phyloP scores from a whole-genome alignment of 2,797 vertebrate genomes.

The Podarcis lilfordi region DNA sequence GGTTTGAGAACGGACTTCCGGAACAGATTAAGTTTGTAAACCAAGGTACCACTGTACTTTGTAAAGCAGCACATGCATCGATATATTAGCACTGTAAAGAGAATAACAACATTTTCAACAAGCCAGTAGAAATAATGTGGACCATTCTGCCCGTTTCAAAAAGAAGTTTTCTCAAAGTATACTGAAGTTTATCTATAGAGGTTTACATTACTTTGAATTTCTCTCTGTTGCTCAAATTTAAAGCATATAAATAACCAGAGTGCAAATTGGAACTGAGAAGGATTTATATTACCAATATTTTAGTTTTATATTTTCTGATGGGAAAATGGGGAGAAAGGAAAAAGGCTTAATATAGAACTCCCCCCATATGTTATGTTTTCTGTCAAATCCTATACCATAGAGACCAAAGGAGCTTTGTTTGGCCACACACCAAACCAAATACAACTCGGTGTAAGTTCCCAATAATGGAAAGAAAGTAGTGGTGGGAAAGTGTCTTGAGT shows the following conservation, averaged over 20 bases:
- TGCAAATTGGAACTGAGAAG: slow-evolving; percentile 63
- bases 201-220: slow-evolving; percentile 64
- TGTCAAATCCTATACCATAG: slow-evolving; percentile 70
- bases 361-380: slow-evolving; percentile 69
- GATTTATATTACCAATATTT: slow-evolving; percentile 69
- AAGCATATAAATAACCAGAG: slow-evolving; percentile 69
- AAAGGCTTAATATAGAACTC: slow-evolving; percentile 70
- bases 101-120: slow-evolving; percentile 17
- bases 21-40: too few relatives aligned
- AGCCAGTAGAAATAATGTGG: slow-evolving; percentile 58
- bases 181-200: slow-evolving; percentile 60
- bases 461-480: slow-evolving; percentile 74
- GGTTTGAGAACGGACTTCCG: too few relatives aligned
- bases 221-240: slow-evolving; percentile 61
- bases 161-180: slow-evolving; percentile 50
- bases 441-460: slow-evolving; percentile 68
- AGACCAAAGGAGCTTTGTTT: slow-evolving; percentile 67
- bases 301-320: slow-evolving; percentile 57
- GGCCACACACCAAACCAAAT: slow-evolving; percentile 75
- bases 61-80: neutral
- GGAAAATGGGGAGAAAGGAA: slow-evolving; percentile 66
- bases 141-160: slow-evolving; percentile 58
- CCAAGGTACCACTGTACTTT: neutral
- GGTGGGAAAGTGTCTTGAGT: slow-evolving; percentile 74
- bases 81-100: neutral